phyloP scores from a whole-genome alignment of 2,113 vertebrate genomes.

The Corynorhinus townsendii region DNA sequence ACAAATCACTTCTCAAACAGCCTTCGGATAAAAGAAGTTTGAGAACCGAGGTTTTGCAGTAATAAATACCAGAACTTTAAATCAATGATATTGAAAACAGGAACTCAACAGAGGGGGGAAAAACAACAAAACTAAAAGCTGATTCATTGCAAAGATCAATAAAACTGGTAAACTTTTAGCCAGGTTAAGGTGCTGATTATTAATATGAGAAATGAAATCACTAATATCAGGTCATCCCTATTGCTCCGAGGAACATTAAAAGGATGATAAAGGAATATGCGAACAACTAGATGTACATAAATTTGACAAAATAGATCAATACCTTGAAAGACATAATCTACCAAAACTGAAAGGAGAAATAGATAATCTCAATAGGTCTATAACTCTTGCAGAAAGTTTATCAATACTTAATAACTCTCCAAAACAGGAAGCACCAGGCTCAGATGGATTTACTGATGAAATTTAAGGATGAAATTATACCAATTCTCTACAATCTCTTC shows the following conservation, averaged over 20 bases:
- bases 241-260: not conserved
- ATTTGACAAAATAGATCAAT: not conserved
- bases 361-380: not conserved
- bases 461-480: not conserved
- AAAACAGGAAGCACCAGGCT: not conserved
- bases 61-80: not conserved
- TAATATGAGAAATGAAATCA: not conserved
- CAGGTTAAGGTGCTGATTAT: not conserved
- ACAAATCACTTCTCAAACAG: no score
- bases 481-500: not conserved
- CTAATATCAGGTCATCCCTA: not conserved
- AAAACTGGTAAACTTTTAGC: not conserved
- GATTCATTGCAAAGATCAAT: not conserved
- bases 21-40: no score
- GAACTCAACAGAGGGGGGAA: not conserved
- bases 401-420: not conserved
- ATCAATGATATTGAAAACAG: not conserved
- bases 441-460: not conserved
- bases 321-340: not conserved
- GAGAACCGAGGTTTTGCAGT: not conserved
- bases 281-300: not conserved
- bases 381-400: not conserved
- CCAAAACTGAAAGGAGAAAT: not conserved
- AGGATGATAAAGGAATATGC: not conserved
- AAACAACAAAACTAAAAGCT: not conserved